These are phyloP conservation scores for Microcebus ravelobensis DNA, from an alignment of 2,113 vertebrate species.

Conservation along the genomic window DNA sequence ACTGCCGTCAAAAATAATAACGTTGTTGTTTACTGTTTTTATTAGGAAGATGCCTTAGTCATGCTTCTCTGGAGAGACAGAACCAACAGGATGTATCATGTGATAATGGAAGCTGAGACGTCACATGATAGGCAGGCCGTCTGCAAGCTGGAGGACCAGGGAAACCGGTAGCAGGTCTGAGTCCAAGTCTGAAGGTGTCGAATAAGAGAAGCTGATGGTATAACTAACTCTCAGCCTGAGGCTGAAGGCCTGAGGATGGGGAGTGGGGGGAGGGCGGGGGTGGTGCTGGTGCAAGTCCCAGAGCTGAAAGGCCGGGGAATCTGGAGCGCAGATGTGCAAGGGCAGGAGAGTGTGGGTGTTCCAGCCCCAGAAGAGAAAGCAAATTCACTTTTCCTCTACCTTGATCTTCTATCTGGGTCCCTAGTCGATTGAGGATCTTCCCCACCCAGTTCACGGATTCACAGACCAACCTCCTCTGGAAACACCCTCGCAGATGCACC, in stretches of 20 bases:
- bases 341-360: too few species aligned
- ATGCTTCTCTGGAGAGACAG: neutral
- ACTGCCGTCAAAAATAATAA: conserved; percentile 6
- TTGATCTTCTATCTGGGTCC: neutral
- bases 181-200: neutral
- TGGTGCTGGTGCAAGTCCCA: too few species aligned
- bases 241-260: neutral
- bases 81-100: neutral
- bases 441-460: neutral
- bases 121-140: neutral
- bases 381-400: neutral
- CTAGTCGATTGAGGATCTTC: neutral
- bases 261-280: too few species aligned
- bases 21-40: neutral
- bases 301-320: too few species aligned
- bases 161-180: neutral
- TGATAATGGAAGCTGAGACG: neutral
- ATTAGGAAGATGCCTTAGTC: neutral
- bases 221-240: too few species aligned
- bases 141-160: neutral
- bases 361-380: neutral
- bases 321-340: neutral
- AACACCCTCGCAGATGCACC: neutral
- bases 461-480: neutral
- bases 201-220: neutral